A percentile compares a stretch with the other conserved stretches of the same genome.
Conservation (phyloP, 1,140 invertebrate genomes). For the Planococcus citri region DNA sequence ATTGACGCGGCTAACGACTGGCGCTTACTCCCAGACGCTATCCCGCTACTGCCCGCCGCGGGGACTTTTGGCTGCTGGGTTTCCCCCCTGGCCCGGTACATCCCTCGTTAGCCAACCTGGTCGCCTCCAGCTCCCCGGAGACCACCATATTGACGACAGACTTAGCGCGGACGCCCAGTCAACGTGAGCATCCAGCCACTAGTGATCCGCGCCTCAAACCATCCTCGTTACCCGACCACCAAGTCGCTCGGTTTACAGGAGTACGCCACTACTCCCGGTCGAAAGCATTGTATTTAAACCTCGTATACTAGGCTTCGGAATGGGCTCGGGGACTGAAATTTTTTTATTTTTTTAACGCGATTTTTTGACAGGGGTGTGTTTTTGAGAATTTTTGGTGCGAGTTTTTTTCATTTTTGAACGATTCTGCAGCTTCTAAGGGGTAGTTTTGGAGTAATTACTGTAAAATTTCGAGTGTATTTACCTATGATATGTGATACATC, state of each 20-base stretch:
- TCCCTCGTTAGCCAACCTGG: constrained; percentile 90
- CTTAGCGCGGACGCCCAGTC: constrained; percentile 77
- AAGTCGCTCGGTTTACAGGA: constrained; percentile 87
- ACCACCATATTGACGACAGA: constrained; percentile 82
- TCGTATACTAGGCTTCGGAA: too few species aligned
- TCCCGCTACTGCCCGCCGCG: constrained; percentile 94
- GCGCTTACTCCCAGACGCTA: constrained; percentile 85
- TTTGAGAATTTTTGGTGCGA: too few species aligned
- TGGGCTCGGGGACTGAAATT: too few species aligned
- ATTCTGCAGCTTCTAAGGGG: too few species aligned
- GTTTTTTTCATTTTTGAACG: too few species aligned
- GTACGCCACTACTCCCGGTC: constrained; percentile 71
- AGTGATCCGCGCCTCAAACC: constrained; percentile 69
- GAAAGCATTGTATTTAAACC: too few species aligned
- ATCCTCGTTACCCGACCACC: constrained; percentile 73
- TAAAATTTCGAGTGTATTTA: too few species aligned
- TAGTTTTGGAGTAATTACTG: too few species aligned
- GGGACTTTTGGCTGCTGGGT: constrained; percentile 93
- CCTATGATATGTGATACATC: too few species aligned
- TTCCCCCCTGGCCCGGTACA: constrained; percentile 92
- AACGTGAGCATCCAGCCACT: constrained; percentile 53
- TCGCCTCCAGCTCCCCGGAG: constrained; percentile 59
- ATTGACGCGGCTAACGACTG: constrained; percentile 68
- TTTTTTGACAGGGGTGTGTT: too few species aligned
- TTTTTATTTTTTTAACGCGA: too few species aligned